phyloP scores from a whole-genome alignment of 1,140 invertebrate genomes.

The Mactra quadrangularis region DNA sequence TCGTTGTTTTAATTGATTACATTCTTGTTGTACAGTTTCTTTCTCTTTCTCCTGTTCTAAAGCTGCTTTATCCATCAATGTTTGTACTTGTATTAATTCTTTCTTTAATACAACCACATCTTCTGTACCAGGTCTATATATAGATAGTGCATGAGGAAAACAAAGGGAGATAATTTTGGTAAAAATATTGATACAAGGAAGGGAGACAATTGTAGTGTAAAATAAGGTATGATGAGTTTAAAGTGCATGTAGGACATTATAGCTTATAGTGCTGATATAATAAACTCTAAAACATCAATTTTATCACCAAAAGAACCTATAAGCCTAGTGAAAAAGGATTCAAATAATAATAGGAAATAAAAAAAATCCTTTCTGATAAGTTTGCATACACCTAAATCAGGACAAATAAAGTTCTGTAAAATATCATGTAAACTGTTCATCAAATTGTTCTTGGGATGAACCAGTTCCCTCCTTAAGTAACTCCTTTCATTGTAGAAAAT shows the following conservation, averaged over 20 bases:
- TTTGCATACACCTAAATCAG: too few relatives aligned
- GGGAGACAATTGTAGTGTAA: background rate
- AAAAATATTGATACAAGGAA: background rate
- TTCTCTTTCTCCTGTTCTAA: constrained; percentile 83
- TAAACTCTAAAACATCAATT: too few relatives aligned
- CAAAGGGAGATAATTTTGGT: constrained; percentile 1
- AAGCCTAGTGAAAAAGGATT: too few relatives aligned
- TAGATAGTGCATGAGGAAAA: background rate
- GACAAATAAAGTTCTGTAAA: too few relatives aligned
- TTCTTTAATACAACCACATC: constrained; percentile 84
- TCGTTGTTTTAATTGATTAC: constrained; percentile 71
- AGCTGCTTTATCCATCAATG: constrained; percentile 83
- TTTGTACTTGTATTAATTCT: constrained; percentile 84
- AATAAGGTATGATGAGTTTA: background rate
- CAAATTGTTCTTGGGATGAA: too few relatives aligned
- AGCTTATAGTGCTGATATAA: too few relatives aligned
- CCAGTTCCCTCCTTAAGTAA: too few relatives aligned
- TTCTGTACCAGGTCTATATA: constrained; percentile 82
- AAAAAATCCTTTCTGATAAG: too few relatives aligned
- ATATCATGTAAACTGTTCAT: too few relatives aligned
- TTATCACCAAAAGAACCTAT: too few relatives aligned
- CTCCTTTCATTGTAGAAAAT: too few relatives aligned
- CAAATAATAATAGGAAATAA: too few relatives aligned
- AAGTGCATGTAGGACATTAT: background rate
- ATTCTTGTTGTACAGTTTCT: constrained; percentile 77